A percentile compares a stretch with the other conserved stretches of the same genome.
These are phyloP conservation scores for Chloromyia formosa DNA, from an alignment of 2,888 invertebrate genomes.

Conservation along the genomic window DNA sequence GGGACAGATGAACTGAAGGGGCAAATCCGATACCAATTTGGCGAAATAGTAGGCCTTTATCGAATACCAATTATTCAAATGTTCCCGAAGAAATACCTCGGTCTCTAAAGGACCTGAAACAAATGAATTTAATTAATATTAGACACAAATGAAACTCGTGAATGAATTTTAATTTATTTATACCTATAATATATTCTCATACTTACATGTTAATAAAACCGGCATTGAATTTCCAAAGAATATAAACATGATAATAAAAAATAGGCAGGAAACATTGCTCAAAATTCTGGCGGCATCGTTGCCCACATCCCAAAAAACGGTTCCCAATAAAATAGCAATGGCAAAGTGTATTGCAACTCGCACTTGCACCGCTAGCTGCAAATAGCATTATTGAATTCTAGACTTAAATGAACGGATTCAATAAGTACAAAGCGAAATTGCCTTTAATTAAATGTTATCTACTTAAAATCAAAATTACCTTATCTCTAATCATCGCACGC, in stretches of 20 bases:
- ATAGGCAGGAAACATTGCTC: slow-evolving; percentile 87
- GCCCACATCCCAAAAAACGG: slow-evolving; percentile 84
- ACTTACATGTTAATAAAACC: slow-evolving; percentile 87
- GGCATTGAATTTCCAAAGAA: slow-evolving; percentile 94
- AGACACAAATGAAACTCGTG: not conserved
- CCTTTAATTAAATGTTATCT: not conserved
- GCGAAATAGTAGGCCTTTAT: slow-evolving; percentile 82
- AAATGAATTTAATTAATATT: slow-evolving; percentile 42
- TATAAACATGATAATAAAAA: slow-evolving; percentile 89
- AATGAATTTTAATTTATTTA: no score
- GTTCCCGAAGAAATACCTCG: slow-evolving; percentile 79
- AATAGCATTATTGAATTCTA: slow-evolving; percentile 6
- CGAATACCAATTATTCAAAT: slow-evolving; percentile 90
- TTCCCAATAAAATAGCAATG: slow-evolving; percentile 83
- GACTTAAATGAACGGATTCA: no score
- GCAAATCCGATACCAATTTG: slow-evolving; percentile 79
- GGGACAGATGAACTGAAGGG: slow-evolving; percentile 80
- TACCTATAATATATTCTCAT: not conserved
- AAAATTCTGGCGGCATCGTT: slow-evolving; percentile 80
- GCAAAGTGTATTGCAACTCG: slow-evolving; percentile 80
- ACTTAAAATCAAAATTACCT: slow-evolving; percentile 20
- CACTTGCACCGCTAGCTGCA: slow-evolving; percentile 65
- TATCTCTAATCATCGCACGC: slow-evolving; percentile 23
- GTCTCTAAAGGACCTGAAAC: slow-evolving; percentile 80
- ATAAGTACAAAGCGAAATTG: not conserved